phyloP scores from a whole-genome alignment of 2,113 vertebrate genomes.

The Poeciliopsis prolifica region DNA sequence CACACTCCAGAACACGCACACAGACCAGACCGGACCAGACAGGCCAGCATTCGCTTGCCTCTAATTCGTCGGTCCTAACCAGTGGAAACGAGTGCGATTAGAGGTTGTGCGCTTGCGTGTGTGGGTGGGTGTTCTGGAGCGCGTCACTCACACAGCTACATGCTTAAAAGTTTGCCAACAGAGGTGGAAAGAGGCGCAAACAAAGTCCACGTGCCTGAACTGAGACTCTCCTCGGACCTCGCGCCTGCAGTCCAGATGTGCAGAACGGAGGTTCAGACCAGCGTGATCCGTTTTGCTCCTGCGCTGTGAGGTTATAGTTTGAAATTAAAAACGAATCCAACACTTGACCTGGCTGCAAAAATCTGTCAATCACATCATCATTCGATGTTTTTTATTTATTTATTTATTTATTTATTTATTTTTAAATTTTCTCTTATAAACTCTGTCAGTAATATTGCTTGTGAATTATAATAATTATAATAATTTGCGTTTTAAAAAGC shows the following conservation, averaged over 20 bases:
- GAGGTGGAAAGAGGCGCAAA: conserved; percentile 21
- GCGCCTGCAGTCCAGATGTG: conserved; percentile 54
- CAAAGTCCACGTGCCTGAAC: background rate
- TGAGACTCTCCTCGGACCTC: conserved; percentile 16
- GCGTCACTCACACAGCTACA: background rate
- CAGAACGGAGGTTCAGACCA: background rate
- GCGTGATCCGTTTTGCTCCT: background rate
- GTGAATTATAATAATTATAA: too few species aligned
- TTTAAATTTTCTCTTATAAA: too few species aligned
- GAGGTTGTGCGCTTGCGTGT: conserved; percentile 30
- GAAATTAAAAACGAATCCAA: conserved; percentile 5
- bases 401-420: too few species aligned
- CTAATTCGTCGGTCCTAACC: conserved; percentile 56
- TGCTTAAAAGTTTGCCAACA: conserved; percentile 29
- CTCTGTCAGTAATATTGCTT: too few species aligned
- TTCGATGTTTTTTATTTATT: too few species aligned
- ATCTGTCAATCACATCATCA: background rate
- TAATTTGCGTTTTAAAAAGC: too few species aligned
- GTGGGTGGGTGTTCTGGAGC: background rate
- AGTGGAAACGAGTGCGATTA: conserved; percentile 66
- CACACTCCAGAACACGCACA: conserved; percentile 39
- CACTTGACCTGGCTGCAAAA: conserved; percentile 14
- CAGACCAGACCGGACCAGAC: conserved; percentile 34
- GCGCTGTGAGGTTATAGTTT: background rate
- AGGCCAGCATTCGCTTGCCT: conserved; percentile 47